Conservation (phyloP, 2,888 invertebrate species). For the Acronicta alni region DNA sequence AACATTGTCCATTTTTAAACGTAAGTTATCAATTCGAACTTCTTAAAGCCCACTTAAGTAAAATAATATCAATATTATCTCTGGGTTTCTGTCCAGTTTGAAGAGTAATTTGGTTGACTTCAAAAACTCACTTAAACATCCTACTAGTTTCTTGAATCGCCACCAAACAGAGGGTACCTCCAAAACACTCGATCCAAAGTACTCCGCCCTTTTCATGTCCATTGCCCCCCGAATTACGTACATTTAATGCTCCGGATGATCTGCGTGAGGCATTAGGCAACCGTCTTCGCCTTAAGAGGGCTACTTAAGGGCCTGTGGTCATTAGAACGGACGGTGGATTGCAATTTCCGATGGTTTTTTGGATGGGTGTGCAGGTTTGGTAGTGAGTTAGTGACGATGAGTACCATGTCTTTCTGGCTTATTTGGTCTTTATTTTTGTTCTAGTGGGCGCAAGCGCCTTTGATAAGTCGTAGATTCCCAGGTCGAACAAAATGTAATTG, state of each 20-base stretch:
- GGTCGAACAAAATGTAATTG: no score
- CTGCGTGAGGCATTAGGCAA: conserved; percentile 64
- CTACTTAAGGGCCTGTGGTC: conserved; percentile 57
- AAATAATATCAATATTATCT: no score
- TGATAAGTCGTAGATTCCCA: no score
- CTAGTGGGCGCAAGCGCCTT: no score
- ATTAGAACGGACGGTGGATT: conserved; percentile 55
- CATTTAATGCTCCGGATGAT: conserved; percentile 71
- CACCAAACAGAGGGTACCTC: conserved; percentile 28
- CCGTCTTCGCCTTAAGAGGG: conserved; percentile 53
- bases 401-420: neutral
- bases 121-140: conserved; percentile 13
- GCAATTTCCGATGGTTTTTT: conserved; percentile 47
- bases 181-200: conserved; percentile 55
- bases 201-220: conserved; percentile 70
- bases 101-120: no score
- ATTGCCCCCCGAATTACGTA: conserved; percentile 59
- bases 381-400: conserved; percentile 5
- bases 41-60: no score
- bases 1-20: no score
- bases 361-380: neutral
- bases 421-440: no score
- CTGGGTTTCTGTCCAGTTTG: no score
- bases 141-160: conserved; percentile 4
- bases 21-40: no score